Base-by-base conservation (phyloP, 2,797 vertebrate species). In the Lutjanus campechanus region DNA sequence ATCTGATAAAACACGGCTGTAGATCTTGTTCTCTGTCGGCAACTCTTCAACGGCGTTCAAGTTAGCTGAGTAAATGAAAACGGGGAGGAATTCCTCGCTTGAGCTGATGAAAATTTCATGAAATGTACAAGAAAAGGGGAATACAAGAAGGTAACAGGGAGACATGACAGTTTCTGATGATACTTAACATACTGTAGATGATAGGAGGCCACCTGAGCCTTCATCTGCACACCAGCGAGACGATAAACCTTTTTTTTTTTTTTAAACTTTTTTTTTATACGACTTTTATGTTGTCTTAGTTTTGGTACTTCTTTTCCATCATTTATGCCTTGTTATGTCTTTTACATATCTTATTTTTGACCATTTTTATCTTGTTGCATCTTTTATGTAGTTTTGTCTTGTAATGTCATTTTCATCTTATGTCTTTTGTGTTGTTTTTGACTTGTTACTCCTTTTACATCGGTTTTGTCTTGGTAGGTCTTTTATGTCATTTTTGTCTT, bases 181-280 rank as follows among this genome's bases (percentile, higher is more conserved):
- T 86, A 91, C 85, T 83, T 92, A 81, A 85, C 89, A 91, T 91
- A 90, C 86, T 73, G 70, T 86, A 84, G 79, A 81, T 88, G 88
- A 93, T 89, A 84, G 87, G 77, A 87, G 68, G 81, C 77, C 86
- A 63, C 75, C 81, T 83, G 81, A 89, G 85, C 80, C 82, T 77
- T 84, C 87, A 83, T 92, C 86, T 89, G 84, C 69, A 89, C 87
- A 85, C 67, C 8, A 61, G 43, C 8, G 29, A 79, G 85, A 81
- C 12, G 1, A 77, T 80, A 83, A 85, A 36, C 29, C 29, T 36
- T 36, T 36, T 36, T 29, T 29, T 29, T 29, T 29, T 29, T 36
- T 36, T 36, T 25, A 25, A 36, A 36, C 29, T 5, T 36, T 36
- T 36, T 36, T 36, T 36, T 4, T 36, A 36, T 5, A 36, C 25